Evolutionary conservation across 2,113 vertebrate genomes (phyloP), one percentile per base, ranked within the genome.

Genomic region (Gopherus evgoodei): DNA sequence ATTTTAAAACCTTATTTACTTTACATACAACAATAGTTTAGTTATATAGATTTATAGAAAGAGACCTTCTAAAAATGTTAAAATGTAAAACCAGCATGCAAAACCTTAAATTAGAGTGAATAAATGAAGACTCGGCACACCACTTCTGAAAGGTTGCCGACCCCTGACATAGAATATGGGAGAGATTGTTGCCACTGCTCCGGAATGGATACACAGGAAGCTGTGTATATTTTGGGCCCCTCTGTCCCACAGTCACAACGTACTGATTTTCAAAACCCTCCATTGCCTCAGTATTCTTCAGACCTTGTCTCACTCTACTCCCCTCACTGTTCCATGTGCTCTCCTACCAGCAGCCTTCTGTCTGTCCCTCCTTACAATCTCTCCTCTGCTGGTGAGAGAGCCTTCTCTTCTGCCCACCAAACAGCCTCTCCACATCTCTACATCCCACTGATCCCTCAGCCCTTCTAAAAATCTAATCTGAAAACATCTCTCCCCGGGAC

Each of bases 191-290:
- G 81, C 22, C 52, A 82, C 81, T 38, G 38, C 24, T 59, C 54
- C 31, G 29, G 27, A 76, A 11, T 2, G 38, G 44, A 87, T 0
- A 0, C 5, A 5, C 14, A 11, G 1, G 12, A 78, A 57, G 12
- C 19, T 3, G n/a, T 38, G 35, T 38, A 38, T 19, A 38, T 72
- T 38, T 72, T 19, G 65, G n/a, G 19, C 57, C 16, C 9, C 65
- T 78, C 24, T 47, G 42, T 78, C 42, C 38, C 10, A 78, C 12
- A 44, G 24, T 12, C 25, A 16, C 38, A 47, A 8, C 38, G 21
- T 19, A 47, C 27, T 19, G 29, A 38, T 75, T 47, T 47, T 52
- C 38, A 29, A 53, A 56, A 42, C 42, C 75, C 42, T 78, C 6
- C 44, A 47, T 78, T 78, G 75, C 75, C 75, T 12, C 42, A 47